Evolutionary conservation across 2,888 invertebrate genomes (phyloP).

Genomic region (Salticus scenicus): DNA sequence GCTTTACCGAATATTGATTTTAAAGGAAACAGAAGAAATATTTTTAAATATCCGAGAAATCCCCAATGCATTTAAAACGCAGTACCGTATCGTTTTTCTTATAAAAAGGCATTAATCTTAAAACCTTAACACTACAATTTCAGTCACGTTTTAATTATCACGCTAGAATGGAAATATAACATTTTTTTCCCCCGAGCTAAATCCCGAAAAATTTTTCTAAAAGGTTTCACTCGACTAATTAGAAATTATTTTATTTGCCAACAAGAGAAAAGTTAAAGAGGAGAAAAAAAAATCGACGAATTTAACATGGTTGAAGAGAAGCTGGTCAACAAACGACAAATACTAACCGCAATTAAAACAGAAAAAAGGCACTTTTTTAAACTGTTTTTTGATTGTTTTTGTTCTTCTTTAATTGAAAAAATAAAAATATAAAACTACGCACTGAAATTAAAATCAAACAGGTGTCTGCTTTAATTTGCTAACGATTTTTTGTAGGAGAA

Average conservation of each 20-base stretch:
- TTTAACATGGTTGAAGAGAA: neutral
- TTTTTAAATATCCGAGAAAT: no score
- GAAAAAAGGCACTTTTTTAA: neutral
- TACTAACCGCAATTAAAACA: neutral
- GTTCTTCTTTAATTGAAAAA: no score
- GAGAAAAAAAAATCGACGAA: neutral
- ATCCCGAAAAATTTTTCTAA: neutral
- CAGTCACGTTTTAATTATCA: neutral
- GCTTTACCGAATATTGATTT: no score
- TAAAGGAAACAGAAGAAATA: no score
- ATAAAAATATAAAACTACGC: no score
- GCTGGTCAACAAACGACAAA: neutral
- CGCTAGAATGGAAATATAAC: neutral
- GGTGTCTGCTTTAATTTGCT: no score
- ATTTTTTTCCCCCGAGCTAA: neutral
- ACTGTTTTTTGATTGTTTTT: no score
- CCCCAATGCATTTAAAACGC: no score
- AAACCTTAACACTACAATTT: neutral
- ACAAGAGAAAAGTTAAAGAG: neutral
- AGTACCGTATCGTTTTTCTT: neutral
- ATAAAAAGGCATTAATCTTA: neutral
- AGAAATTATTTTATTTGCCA: neutral
- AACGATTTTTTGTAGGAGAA: no score
- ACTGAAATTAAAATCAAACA: no score
- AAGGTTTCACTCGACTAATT: neutral